These are phyloP conservation scores for Sorex araneus DNA, from an alignment of 2,113 vertebrate species.

Conservation along the genomic window DNA sequence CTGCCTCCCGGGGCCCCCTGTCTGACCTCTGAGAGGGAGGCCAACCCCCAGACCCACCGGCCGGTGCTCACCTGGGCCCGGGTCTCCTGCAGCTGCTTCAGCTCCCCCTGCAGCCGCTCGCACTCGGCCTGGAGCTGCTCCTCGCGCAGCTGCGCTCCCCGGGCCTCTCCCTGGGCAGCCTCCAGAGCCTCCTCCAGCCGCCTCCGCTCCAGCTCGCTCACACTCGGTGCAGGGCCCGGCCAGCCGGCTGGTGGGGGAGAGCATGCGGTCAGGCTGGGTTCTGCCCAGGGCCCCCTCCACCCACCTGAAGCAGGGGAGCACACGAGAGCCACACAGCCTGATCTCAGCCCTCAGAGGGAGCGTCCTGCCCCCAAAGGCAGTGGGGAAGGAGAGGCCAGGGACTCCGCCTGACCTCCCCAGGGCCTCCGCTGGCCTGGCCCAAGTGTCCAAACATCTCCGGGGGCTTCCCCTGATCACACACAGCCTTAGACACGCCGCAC, in stretches of 20 bases:
- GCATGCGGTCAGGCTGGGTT: not conserved
- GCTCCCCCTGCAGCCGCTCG: conserved; percentile 94
- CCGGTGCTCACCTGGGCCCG: conserved; percentile 91
- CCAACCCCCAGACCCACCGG: not conserved
- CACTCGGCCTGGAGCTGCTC: conserved; percentile 95
- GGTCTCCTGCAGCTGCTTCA: conserved; percentile 92
- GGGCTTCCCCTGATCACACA: not conserved
- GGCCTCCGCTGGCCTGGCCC: not conserved
- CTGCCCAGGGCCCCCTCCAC: not conserved
- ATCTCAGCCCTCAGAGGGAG: not conserved
- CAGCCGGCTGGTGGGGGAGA: conserved; percentile 87
- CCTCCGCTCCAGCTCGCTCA: conserved; percentile 92
- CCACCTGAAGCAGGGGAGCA: not conserved
- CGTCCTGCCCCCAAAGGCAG: not conserved
- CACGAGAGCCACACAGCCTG: not conserved
- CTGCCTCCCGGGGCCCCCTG: not conserved
- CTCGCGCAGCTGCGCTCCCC: conserved; percentile 95
- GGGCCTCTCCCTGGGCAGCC: conserved; percentile 93
- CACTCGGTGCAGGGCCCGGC: conserved; percentile 91
- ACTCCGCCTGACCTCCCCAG: not conserved
- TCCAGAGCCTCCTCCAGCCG: conserved; percentile 95
- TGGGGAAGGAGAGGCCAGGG: not conserved
- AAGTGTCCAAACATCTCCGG: not conserved
- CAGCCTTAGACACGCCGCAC: not conserved
- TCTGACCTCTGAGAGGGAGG: not conserved